Evolutionary conservation across 2,888 invertebrate genomes (phyloP), one percentile per base, ranked within the genome.

Genomic region (Maniola hyperantus): DNA sequence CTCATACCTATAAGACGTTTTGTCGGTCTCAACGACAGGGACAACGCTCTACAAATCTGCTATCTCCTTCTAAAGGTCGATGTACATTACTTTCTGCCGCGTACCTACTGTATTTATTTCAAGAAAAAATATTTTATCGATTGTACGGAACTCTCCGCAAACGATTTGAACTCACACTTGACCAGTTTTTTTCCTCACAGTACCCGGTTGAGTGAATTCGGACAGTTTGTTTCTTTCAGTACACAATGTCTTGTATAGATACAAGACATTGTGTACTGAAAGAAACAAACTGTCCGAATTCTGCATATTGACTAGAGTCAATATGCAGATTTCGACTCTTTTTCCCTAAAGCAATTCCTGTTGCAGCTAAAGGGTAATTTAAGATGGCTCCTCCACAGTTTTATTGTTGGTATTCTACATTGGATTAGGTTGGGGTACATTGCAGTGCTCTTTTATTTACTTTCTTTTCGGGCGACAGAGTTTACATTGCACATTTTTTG

Each of bases 151-250:
- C 48, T 15, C 26, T 58, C 15, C 6, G 10, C 11, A 33, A 2
- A 1, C 8, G 8, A 59, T 15, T 34, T 11, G 6, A 7, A 6
- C 15, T 59, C 59, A 11, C 10, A 15, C 10, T 46, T 33, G 8
- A 0, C 15, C 10, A 8, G 4, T 6, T 46, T 70, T 77, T 76
- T 77, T 79, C 72, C 70, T 72, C 58, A 67, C 70, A 68, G 55
- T 70, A 57, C 33, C 50, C 53, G 58, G 42, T 58, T 68, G 55
- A 65, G 51, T 62, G 61, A 65, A 62, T 65, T 57, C 18, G 36
- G 51, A 57, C 15, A 20, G 48, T 65, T 18, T 4, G 13, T 18
- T 48, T 55, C 33, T 50, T 51, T 51, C 48, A 58, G 48, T 18
- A 51, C 11, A 65, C n/a, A 59, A 65, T 65, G 57, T 50, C 7